Evolutionary conservation across 2,888 invertebrate species (phyloP).

Genomic region (Rhamnusium bicolor): DNA sequence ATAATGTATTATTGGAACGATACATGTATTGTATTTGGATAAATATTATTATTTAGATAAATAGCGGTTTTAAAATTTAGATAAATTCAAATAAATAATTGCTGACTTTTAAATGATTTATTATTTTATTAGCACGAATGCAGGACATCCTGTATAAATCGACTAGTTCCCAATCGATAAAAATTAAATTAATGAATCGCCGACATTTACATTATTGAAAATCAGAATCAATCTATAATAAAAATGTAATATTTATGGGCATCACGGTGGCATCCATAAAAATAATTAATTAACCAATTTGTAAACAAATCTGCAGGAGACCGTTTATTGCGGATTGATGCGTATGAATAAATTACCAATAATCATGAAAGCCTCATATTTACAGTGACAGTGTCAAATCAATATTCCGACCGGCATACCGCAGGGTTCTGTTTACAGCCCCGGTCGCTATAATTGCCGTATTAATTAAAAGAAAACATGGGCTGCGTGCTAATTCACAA

Average conservation of each 20-base stretch:
- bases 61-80: too few species aligned
- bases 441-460: constrained; percentile 61
- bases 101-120: too few species aligned
- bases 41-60: too few species aligned
- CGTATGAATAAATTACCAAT: constrained; percentile 33
- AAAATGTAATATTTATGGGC: background rate
- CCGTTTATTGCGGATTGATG: constrained; percentile 20
- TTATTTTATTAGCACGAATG: too few species aligned
- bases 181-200: too few species aligned
- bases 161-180: too few species aligned
- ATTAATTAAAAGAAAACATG: constrained; percentile 65
- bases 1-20: too few species aligned
- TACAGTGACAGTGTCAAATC: constrained; percentile 47
- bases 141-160: too few species aligned
- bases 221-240: background rate
- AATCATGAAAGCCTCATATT: constrained; percentile 40
- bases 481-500: constrained; percentile 65
- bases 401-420: constrained; percentile 55
- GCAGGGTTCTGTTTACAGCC: constrained; percentile 58
- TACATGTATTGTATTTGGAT: too few species aligned
- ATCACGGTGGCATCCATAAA: constrained; percentile 5
- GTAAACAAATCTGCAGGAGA: constrained; percentile 14
- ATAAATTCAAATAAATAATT: too few species aligned
- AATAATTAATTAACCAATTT: constrained; percentile 26
- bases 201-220: background rate